Evolutionary conservation across 1,140 invertebrate genomes (phyloP).

Genomic region (Paraescarpia echinospica): DNA sequence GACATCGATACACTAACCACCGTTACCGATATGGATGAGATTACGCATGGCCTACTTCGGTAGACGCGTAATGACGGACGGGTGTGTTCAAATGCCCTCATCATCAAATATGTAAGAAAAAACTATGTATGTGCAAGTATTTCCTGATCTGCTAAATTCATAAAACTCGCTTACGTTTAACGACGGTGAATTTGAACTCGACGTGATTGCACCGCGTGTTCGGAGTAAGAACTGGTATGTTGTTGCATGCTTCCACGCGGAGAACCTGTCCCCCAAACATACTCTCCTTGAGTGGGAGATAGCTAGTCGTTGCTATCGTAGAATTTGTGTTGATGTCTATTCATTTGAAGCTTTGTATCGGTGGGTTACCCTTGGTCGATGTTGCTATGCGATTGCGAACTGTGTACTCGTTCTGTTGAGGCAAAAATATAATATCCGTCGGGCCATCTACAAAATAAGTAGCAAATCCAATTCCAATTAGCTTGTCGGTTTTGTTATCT

Average conservation of each 20-base stretch:
- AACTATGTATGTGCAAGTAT: too few species aligned
- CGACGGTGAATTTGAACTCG: neutral
- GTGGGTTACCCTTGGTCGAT: neutral
- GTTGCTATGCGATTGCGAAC: neutral
- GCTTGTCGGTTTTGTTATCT: too few species aligned
- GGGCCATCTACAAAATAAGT: constrained; percentile 8
- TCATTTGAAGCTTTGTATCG: neutral
- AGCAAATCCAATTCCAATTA: too few species aligned
- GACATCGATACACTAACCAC: too few species aligned
- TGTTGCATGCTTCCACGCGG: neutral
- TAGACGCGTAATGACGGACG: too few species aligned
- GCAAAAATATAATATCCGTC: neutral
- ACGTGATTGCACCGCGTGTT: neutral
- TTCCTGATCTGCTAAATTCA: too few species aligned
- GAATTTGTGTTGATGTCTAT: neutral
- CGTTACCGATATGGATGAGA: too few species aligned
- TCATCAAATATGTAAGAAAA: too few species aligned
- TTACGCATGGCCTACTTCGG: too few species aligned
- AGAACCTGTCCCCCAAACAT: neutral
- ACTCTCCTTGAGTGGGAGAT: neutral
- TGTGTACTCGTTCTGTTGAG: neutral
- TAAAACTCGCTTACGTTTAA: neutral
- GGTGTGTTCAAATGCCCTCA: too few species aligned
- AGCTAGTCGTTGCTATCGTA: neutral
- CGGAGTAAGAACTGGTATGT: neutral